phyloP scores from a whole-genome alignment of 2,888 invertebrate genomes.

The Sympetrum striolatum region DNA sequence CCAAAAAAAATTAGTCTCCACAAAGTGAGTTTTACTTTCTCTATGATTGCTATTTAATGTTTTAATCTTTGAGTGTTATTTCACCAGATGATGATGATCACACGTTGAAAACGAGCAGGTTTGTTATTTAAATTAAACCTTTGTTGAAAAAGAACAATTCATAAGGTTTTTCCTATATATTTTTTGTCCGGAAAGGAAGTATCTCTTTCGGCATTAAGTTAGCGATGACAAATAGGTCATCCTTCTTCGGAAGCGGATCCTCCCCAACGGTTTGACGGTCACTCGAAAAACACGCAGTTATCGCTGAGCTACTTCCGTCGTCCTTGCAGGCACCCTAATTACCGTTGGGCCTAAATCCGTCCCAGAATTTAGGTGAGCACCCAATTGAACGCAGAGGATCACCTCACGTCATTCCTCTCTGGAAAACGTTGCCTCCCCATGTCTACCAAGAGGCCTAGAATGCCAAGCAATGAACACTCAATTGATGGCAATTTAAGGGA shows the following conservation, averaged over 20 bases:
- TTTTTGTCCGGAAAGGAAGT: neutral
- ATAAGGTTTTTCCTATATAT: too few species aligned
- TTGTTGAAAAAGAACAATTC: too few species aligned
- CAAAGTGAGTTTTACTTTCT: too few species aligned
- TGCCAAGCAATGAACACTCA: neutral
- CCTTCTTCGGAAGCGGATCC: neutral
- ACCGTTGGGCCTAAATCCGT: neutral
- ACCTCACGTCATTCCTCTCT: neutral
- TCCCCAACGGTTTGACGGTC: neutral
- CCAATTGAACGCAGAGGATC: neutral
- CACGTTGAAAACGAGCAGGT: too few species aligned
- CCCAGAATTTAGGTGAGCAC: neutral
- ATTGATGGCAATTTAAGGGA: neutral
- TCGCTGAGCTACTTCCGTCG: neutral
- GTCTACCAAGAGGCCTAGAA: neutral
- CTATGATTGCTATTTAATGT: too few species aligned
- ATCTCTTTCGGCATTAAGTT: neutral
- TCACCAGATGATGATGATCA: too few species aligned
- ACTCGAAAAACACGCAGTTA: neutral
- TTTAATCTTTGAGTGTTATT: too few species aligned
- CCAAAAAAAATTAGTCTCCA: too few species aligned
- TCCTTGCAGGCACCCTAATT: neutral
- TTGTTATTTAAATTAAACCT: too few species aligned
- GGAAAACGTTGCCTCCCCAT: neutral
- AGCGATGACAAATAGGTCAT: neutral